Percentiles rank a stretch among this genome's conserved stretches.
These are phyloP conservation scores for Passer domesticus DNA, from an alignment of 2,113 vertebrate genomes.

Conservation along the genomic window DNA sequence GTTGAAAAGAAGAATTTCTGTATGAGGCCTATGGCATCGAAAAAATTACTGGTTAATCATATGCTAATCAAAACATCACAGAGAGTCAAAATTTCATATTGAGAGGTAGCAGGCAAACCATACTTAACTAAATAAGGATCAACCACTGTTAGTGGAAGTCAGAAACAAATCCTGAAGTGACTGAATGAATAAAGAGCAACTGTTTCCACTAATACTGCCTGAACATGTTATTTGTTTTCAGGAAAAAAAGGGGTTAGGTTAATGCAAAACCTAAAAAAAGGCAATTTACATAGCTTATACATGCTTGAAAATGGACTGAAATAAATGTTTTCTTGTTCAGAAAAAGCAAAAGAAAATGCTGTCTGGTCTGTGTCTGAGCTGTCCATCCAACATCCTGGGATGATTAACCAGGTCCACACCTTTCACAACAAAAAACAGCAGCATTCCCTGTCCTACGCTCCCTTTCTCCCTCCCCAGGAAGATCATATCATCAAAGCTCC, in stretches of 20 bases:
- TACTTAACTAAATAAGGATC: neutral
- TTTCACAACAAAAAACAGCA: neutral
- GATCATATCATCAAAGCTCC: neutral
- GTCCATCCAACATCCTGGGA: neutral
- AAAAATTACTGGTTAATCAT: neutral
- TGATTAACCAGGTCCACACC: neutral
- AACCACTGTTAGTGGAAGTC: neutral
- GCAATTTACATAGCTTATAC: neutral
- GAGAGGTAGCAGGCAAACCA: neutral
- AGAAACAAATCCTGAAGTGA: neutral
- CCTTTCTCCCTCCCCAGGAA: neutral
- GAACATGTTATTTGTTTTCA: neutral
- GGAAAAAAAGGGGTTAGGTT: neutral
- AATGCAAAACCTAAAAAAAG: neutral
- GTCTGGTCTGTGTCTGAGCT: neutral
- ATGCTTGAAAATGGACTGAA: neutral
- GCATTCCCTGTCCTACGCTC: neutral
- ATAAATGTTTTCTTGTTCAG: neutral
- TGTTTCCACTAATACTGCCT: neutral
- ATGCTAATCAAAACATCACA: neutral
- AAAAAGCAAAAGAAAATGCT: neutral
- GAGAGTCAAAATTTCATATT: neutral
- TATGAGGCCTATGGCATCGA: neutral
- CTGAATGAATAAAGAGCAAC: neutral
- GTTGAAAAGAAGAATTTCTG: neutral